Percentiles rank a stretch among this genome's conserved stretches.
Evolutionary conservation across 2,888 invertebrate species (phyloP).

Genomic region (Aleiodes leptofemur): DNA sequence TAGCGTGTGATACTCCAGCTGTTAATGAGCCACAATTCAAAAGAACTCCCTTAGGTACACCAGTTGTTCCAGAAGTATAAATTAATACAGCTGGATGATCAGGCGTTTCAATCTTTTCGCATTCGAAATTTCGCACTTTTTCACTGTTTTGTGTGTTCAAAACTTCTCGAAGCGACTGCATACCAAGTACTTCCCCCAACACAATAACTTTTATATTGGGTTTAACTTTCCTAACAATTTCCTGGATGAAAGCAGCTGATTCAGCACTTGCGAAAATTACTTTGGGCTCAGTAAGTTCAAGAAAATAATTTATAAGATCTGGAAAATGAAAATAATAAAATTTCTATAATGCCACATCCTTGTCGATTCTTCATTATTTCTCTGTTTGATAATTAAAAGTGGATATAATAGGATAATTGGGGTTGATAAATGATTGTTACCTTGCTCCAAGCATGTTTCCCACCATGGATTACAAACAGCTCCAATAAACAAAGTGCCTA

Average conservation of each 20-base stretch:
- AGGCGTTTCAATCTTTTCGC: constrained; percentile 45
- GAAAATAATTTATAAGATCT: constrained; percentile 60
- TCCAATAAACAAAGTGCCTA: constrained; percentile 54
- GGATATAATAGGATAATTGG: neutral
- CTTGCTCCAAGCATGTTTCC: constrained; percentile 48
- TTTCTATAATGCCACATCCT: constrained; percentile 19
- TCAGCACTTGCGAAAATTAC: constrained; percentile 51
- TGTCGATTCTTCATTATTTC: neutral
- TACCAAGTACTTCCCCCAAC: constrained; percentile 47
- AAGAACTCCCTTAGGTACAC: constrained; percentile 65
- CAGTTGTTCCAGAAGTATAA: constrained; percentile 70
- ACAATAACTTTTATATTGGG: constrained; percentile 49
- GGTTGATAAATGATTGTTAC: constrained; percentile 40
- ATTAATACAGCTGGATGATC: constrained; percentile 60
- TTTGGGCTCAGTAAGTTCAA: constrained; percentile 54
- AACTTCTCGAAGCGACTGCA: constrained; percentile 50
- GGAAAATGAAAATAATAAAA: neutral
- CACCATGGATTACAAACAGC: constrained; percentile 56
- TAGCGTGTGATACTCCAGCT: neutral
- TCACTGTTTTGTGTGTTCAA: constrained; percentile 39
- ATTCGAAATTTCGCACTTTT: constrained; percentile 48
- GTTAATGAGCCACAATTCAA: constrained; percentile 59
- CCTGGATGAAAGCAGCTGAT: constrained; percentile 33
- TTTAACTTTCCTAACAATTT: constrained; percentile 43
- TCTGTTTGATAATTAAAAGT: neutral